These are phyloP conservation scores for Poecile atricapillus DNA, from an alignment of 2,113 vertebrate species.

Conservation along the genomic window DNA sequence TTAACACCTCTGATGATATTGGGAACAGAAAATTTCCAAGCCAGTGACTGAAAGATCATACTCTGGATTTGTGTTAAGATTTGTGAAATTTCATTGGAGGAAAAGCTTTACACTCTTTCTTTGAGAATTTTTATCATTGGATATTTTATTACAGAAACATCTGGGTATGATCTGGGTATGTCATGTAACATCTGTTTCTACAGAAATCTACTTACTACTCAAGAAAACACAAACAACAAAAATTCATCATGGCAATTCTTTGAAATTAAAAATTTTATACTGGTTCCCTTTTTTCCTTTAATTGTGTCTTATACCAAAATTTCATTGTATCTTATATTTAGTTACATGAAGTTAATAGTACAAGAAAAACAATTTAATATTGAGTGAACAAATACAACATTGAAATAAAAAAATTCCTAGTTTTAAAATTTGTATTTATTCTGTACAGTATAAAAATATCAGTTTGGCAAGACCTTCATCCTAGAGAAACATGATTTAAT, in stretches of 20 bases:
- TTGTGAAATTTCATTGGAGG: neutral
- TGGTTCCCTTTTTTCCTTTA: neutral
- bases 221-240: neutral
- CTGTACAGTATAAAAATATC: neutral
- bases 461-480: neutral
- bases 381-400: neutral
- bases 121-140: neutral
- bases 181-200: neutral
- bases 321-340: neutral
- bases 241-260: neutral
- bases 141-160: neutral
- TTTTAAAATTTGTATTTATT: neutral
- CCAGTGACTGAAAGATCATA: neutral
- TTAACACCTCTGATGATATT: neutral
- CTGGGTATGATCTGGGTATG: neutral
- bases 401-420: neutral
- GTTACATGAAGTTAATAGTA: rapidly evolving
- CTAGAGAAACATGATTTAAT: neutral
- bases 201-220: neutral
- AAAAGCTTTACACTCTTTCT: neutral
- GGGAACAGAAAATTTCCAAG: neutral
- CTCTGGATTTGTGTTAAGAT: neutral
- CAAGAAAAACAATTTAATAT: neutral
- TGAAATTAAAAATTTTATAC: neutral
- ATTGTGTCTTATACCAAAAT: neutral